Evolutionary conservation across 1,140 invertebrate species (phyloP).

Genomic region (Drosophila gunungcola): DNA sequence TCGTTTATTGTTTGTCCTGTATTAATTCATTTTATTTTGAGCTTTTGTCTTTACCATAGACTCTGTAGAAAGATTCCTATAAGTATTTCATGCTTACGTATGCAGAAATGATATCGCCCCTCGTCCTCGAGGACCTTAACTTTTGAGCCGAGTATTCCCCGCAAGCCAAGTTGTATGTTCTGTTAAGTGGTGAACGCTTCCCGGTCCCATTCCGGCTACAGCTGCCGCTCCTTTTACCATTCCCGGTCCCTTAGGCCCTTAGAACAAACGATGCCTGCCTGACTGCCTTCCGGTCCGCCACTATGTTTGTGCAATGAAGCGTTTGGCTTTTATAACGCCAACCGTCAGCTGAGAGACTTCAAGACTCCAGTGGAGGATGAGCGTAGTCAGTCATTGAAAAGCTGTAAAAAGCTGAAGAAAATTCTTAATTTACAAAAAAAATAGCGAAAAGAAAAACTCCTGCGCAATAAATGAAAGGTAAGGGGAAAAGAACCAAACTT

Average conservation of each 20-base stretch:
- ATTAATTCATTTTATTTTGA: constrained; percentile 76
- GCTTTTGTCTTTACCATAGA: constrained; percentile 54
- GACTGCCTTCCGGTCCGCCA: constrained; percentile 55
- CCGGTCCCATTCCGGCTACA: not conserved
- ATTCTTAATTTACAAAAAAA: constrained; percentile 74
- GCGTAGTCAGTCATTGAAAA: constrained; percentile 61
- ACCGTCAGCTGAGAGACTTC: constrained; percentile 70
- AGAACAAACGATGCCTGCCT: constrained; percentile 53
- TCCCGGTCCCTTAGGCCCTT: constrained; percentile 52
- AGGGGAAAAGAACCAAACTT: constrained; percentile 64
- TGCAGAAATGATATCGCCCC: constrained; percentile 63
- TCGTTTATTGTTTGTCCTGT: constrained; percentile 69
- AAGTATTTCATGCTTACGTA: constrained; percentile 63
- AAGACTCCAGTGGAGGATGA: constrained; percentile 12
- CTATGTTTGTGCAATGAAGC: constrained; percentile 81
- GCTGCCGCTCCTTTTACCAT: not conserved
- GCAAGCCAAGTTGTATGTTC: constrained; percentile 68
- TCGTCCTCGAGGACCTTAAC: constrained; percentile 9
- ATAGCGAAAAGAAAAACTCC: constrained; percentile 44
- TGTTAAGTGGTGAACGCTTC: constrained; percentile 59
- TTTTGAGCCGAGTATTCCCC: constrained; percentile 26
- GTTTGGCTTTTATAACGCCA: constrained; percentile 79
- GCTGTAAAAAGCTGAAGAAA: constrained; percentile 71
- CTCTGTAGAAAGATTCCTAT: constrained; percentile 14
- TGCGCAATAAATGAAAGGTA: constrained; percentile 76